A percentile compares a stretch with the other conserved stretches of the same genome.
Conservation (phyloP, 1,140 invertebrate genomes). For the Conopomorpha cramerella region DNA sequence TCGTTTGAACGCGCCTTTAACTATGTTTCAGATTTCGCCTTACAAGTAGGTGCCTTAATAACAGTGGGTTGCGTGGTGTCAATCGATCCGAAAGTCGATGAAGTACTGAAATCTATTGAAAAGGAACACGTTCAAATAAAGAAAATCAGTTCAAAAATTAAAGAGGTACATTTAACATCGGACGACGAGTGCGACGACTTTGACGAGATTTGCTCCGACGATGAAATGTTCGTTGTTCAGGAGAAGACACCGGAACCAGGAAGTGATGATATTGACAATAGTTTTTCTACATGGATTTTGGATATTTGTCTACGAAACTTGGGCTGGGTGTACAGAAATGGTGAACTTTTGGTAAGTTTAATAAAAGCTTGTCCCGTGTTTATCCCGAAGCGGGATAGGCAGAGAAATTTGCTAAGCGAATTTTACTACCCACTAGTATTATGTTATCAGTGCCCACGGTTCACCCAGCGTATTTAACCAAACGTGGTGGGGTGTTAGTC, state of each 20-base stretch:
- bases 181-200: slow-evolving; percentile 48
- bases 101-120: slow-evolving; percentile 28
- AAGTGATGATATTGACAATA: too few species aligned
- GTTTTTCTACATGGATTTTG: slow-evolving; percentile 57
- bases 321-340: slow-evolving; percentile 38
- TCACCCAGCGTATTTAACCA: too few species aligned
- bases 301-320: slow-evolving; percentile 62
- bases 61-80: slow-evolving; percentile 76
- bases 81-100: slow-evolving; percentile 62
- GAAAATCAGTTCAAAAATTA: slow-evolving; percentile 19
- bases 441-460: too few species aligned
- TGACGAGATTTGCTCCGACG: slow-evolving; percentile 47
- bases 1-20: too few species aligned
- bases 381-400: too few species aligned
- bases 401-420: too few species aligned
- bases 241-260: too few species aligned
- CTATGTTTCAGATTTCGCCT: slow-evolving; percentile 59
- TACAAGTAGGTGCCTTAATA: slow-evolving; percentile 76
- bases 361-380: too few species aligned
- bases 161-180: too few species aligned
- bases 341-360: slow-evolving; percentile 32
- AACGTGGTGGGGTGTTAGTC: too few species aligned
- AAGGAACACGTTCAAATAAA: slow-evolving; percentile 19
- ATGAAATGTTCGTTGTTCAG: slow-evolving; percentile 49
- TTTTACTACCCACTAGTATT: too few species aligned